phyloP scores from a whole-genome alignment of 1,140 invertebrate species.

The Chlorops oryzae region DNA sequence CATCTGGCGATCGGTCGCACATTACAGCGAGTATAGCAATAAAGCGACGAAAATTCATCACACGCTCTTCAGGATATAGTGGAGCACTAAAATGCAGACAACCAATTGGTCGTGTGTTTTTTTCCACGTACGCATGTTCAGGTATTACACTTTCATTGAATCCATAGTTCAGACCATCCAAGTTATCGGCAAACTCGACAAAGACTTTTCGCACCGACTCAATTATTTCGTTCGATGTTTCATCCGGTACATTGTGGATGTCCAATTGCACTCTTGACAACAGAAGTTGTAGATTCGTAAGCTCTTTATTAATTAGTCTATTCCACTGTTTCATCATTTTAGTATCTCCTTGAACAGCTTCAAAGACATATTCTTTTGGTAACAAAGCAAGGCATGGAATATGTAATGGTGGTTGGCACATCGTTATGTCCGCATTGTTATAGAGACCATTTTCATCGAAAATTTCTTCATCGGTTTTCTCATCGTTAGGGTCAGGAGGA shows the following conservation, averaged over 20 bases:
- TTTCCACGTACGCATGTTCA: slow-evolving; percentile 16
- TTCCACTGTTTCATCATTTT: too few species aligned
- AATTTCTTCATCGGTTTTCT: slow-evolving; percentile 5
- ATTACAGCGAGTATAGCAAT: slow-evolving; percentile 29
- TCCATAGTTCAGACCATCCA: slow-evolving; percentile 20
- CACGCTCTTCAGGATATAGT: slow-evolving; percentile 23
- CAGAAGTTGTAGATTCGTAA: too few species aligned
- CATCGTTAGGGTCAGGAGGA: slow-evolving; percentile 3
- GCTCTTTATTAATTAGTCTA: too few species aligned
- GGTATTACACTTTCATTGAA: too few species aligned
- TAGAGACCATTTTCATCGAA: slow-evolving; percentile 1
- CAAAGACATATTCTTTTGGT: slow-evolving; percentile 1
- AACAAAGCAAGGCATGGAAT: not conserved
- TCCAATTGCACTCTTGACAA: too few species aligned
- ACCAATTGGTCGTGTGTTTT: not conserved
- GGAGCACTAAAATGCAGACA: slow-evolving; percentile 16
- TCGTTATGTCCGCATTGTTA: not conserved
- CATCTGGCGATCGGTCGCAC: slow-evolving; percentile 17
- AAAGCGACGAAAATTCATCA: slow-evolving; percentile 30
- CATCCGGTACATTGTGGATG: too few species aligned
- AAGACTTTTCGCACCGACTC: slow-evolving; percentile 27
- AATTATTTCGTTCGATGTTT: slow-evolving; percentile 15
- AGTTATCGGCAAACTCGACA: slow-evolving; percentile 28
- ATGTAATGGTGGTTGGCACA: not conserved
- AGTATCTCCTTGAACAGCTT: too few species aligned